phyloP scores from a whole-genome alignment of 2,888 invertebrate species.

The Phengaris arion region DNA sequence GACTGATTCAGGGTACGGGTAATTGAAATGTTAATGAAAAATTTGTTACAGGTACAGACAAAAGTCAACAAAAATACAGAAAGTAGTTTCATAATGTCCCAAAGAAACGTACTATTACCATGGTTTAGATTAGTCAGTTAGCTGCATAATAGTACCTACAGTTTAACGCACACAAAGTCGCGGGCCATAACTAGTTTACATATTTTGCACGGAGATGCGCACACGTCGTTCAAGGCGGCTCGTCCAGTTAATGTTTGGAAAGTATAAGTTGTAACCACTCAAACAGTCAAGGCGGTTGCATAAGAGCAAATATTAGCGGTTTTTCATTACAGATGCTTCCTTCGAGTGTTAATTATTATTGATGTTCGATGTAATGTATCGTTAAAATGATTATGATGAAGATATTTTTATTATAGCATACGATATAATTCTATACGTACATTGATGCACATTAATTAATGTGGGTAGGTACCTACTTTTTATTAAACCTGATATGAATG shows the following conservation, averaged over 20 bases:
- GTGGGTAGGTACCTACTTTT: not conserved
- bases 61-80: too few species aligned
- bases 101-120: too few species aligned
- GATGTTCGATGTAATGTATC: conserved; percentile 8
- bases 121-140: too few species aligned
- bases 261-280: conserved; percentile 18
- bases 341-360: conserved; percentile 10
- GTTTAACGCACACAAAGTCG: too few species aligned
- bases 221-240: conserved; percentile 15
- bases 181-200: not conserved
- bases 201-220: not conserved
- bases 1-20: too few species aligned
- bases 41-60: too few species aligned
- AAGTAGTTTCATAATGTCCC: too few species aligned
- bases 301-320: not conserved
- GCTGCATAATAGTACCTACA: too few species aligned
- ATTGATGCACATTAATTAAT: not conserved
- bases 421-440: not conserved
- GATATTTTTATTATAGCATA: not conserved
- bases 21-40: too few species aligned
- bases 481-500: not conserved
- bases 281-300: conserved; percentile 8
- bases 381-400: conserved; percentile 1
- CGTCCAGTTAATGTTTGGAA: conserved; percentile 26
- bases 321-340: conserved; percentile 17